Evolutionary conservation across 2,888 invertebrate genomes (phyloP), one percentile per base, ranked within the genome.

Genomic region (Harpalus rubripes): DNA sequence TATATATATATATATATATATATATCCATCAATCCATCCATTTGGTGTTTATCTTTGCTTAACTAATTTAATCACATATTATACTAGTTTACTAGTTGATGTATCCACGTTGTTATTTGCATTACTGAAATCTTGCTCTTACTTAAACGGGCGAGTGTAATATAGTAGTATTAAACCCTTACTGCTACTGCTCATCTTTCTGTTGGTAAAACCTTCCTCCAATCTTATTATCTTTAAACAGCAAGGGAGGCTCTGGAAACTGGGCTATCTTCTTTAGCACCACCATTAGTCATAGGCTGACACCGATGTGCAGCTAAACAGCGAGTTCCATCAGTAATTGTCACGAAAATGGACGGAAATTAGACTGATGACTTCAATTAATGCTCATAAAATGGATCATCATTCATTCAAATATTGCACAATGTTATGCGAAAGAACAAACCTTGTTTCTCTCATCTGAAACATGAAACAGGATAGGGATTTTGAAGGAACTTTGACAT

Each of bases 301-400:
- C 72, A 74, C 15, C 39, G 18, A 74, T 74, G 72, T 74, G 72
- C 72, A 74, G 72, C 41, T 74, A 74, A 74, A 74, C 72, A 74
- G 72, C 72, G 41, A 41, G 72, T 74, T 74, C 18, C 72, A 74
- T 74, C 44, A 74, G 72, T 74, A 74, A 74, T 74, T 74, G 72
- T 74, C 72, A 74, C 41, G 72, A 74, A 44, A 44, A 41, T 74
- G 72, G 72, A 74, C 72, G 72, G 72, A 74, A 74, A 74, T 74
- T 44, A 74, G 72, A 74, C 72, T 74, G 72, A 74, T 74, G 72
- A 74, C 72, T 74, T 44, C 72, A 74, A 74, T 74, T 74, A 74
- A 74, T 44, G 72, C 72, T 74, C 15, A 74, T 74, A 16, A 74
- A 74, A 74, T 44, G 72, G 26, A 74, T 74, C 72, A 74, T 74